phyloP scores from a whole-genome alignment of 1,140 invertebrate genomes.

The Achroia grisella region DNA sequence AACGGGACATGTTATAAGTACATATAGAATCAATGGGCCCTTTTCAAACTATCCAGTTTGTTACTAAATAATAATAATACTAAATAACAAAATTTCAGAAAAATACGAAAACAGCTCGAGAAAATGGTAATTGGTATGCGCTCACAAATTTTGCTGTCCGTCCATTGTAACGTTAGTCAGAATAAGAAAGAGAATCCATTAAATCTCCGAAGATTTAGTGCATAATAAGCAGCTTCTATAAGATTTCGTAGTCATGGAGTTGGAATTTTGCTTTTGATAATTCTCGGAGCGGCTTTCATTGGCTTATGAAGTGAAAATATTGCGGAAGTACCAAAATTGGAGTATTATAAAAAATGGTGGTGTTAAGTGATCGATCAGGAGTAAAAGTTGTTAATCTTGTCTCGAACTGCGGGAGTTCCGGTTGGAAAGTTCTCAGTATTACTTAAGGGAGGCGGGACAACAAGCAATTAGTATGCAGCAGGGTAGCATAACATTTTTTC shows the following conservation, averaged over 20 bases:
- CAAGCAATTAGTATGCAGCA: conserved; percentile 70
- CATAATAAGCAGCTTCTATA: conserved; percentile 43
- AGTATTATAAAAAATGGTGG: conserved; percentile 36
- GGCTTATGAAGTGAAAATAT: conserved; percentile 30
- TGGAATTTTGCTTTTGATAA: conserved; percentile 32
- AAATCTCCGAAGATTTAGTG: conserved; percentile 51
- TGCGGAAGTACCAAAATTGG: conserved; percentile 31
- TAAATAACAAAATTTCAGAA: too few relatives aligned
- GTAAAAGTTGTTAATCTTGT: conserved; percentile 64
- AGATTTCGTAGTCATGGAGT: conserved; percentile 30
- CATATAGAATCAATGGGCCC: too few relatives aligned
- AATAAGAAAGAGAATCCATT: conserved; percentile 65
- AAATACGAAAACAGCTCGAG: conserved; percentile 8
- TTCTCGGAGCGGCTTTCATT: conserved; percentile 17
- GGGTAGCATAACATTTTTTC: conserved; percentile 65
- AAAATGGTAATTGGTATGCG: conserved; percentile 37
- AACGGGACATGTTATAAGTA: conserved; percentile 23
- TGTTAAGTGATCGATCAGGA: conserved; percentile 57
- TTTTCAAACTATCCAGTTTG: too few relatives aligned
- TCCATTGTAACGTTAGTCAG: conserved; percentile 37
- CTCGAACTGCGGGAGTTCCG: conserved; percentile 40
- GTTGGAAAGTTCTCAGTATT: conserved; percentile 39
- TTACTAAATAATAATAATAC: too few relatives aligned
- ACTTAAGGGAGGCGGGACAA: conserved; percentile 52
- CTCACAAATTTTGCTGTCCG: conserved; percentile 38